A percentile compares a stretch with the other conserved stretches of the same genome.
Evolutionary conservation across 1,140 invertebrate species (phyloP).

Genomic region (Papilio aristodemus): DNA sequence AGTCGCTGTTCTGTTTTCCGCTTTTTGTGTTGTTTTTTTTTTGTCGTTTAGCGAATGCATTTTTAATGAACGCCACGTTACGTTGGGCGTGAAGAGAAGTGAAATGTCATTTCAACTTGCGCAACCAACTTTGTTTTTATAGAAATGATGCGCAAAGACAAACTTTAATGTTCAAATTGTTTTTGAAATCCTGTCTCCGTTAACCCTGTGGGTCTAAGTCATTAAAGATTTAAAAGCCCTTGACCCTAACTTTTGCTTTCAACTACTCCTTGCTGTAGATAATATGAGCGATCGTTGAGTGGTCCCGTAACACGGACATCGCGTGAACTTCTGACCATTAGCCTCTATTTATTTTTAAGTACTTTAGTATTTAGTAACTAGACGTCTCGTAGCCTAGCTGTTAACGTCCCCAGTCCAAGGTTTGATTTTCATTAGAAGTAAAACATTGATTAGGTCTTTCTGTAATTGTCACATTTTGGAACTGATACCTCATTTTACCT

Average conservation of each 20-base stretch:
- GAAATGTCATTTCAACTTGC: not conserved
- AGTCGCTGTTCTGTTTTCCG: not conserved
- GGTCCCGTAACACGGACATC: not conserved
- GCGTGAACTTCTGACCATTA: not conserved
- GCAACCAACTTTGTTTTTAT: not conserved
- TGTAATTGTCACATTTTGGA: too few relatives aligned
- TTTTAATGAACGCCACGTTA: not conserved
- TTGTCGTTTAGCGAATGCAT: not conserved
- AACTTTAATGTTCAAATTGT: not conserved
- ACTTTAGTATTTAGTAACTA: not conserved
- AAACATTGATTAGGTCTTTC: too few relatives aligned
- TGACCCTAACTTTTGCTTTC: not conserved
- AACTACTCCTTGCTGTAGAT: not conserved
- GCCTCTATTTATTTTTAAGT: not conserved
- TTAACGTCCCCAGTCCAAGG: too few relatives aligned
- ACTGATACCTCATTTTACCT: too few relatives aligned
- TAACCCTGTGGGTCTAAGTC: not conserved
- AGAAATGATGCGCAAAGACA: not conserved
- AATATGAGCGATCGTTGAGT: not conserved
- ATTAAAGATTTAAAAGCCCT: not conserved
- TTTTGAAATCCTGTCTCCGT: not conserved
- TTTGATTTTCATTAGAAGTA: too few relatives aligned
- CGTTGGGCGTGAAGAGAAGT: not conserved
- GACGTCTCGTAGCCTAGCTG: not conserved
- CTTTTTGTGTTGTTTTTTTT: not conserved